These are phyloP conservation scores for Dicyrtoma fusca DNA, from an alignment of 2,888 invertebrate genomes.

Conservation along the genomic window DNA sequence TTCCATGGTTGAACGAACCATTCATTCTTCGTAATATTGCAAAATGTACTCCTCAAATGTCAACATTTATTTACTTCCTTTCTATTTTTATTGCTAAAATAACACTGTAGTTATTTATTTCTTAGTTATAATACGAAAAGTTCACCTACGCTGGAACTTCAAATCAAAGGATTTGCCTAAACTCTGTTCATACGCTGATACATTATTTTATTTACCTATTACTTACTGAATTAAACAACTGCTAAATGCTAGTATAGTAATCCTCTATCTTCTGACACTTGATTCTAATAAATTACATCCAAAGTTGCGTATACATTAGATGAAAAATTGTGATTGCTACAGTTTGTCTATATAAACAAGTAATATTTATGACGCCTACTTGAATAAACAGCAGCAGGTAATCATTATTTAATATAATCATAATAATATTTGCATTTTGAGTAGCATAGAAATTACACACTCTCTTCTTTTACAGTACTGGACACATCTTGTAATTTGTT, in stretches of 20 bases:
- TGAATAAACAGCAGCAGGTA: conserved; percentile 7
- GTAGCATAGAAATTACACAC: conserved; percentile 3
- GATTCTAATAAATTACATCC: conserved; percentile 6
- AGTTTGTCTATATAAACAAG: not conserved
- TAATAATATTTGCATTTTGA: not conserved
- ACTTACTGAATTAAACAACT: too few relatives aligned
- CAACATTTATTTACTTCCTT: not conserved
- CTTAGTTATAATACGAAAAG: conserved; percentile 21
- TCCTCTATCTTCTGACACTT: not conserved
- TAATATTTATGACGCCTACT: conserved; percentile 2
- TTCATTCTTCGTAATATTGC: not conserved
- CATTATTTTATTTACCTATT: too few relatives aligned
- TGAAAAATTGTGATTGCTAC: conserved; percentile 15
- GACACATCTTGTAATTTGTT: not conserved
- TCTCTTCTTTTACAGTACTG: conserved; percentile 2
- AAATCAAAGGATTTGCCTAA: conserved; percentile 4
- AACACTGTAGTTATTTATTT: not conserved
- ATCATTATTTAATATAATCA: not conserved
- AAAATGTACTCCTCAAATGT: conserved; percentile 2
- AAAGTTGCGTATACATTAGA: conserved; percentile 20
- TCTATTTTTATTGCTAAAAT: not conserved
- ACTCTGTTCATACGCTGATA: not conserved
- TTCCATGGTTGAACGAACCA: not conserved
- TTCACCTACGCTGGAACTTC: conserved; percentile 22
- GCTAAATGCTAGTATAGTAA: too few relatives aligned